Evolutionary conservation across 2,113 vertebrate species (phyloP).

Genomic region (Apeltes quadracus): DNA sequence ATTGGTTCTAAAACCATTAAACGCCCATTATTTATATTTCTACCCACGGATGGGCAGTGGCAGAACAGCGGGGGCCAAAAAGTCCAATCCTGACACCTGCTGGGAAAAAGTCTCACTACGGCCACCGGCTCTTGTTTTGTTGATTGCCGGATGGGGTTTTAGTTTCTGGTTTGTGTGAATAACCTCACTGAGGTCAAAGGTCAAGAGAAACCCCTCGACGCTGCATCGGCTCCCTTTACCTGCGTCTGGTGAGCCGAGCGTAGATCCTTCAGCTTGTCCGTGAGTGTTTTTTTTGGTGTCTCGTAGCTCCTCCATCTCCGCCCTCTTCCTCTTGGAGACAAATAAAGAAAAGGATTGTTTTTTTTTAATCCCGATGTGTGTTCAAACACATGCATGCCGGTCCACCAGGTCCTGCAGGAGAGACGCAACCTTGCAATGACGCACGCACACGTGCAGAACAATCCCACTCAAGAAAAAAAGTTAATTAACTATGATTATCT

Average conservation of each 20-base stretch:
- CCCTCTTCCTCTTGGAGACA: conserved; percentile 64
- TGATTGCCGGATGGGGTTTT: too few species aligned
- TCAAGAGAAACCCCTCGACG: too few species aligned
- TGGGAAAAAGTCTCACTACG: conserved; percentile 33
- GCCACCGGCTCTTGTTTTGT: too few species aligned
- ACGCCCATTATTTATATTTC: conserved; percentile 8
- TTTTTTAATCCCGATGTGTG: not conserved
- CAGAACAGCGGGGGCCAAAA: not conserved
- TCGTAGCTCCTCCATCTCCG: conserved; percentile 62
- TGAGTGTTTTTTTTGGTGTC: conserved; percentile 46
- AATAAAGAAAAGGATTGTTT: not conserved
- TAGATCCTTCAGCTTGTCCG: conserved; percentile 49
- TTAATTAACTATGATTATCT: not conserved
- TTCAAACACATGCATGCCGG: not conserved
- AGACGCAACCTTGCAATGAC: too few species aligned
- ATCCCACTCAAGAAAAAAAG: not conserved
- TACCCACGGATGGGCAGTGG: not conserved
- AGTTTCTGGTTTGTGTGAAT: not conserved
- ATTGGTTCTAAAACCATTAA: conserved; percentile 31
- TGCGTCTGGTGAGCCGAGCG: conserved; percentile 51
- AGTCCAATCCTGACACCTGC: conserved; percentile 56
- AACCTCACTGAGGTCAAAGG: not conserved
- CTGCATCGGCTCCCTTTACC: conserved; percentile 36
- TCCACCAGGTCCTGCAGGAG: conserved; percentile 59
- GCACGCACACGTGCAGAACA: not conserved